These are phyloP conservation scores for Danio albolineatus DNA, from an alignment of 2,797 vertebrate genomes.

Conservation along the genomic window DNA sequence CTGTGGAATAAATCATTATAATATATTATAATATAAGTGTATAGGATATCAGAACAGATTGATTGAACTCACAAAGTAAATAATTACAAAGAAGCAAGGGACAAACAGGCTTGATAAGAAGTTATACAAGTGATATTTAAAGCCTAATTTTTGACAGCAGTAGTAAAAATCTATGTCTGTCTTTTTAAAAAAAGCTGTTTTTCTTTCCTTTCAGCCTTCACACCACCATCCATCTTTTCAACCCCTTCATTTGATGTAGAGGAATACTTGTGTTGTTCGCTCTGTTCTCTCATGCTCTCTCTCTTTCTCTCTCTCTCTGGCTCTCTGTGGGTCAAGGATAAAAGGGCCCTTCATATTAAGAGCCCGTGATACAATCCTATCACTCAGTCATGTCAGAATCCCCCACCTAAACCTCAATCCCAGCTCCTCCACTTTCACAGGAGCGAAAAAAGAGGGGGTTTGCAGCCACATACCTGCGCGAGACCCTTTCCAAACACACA, in stretches of 20 bases:
- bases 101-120: no score
- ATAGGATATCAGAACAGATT: no score
- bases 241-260: slow-evolving; percentile 41
- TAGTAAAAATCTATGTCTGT: neutral
- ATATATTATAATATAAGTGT: no score
- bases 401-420: neutral
- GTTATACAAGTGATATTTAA: no score
- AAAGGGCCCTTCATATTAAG: slow-evolving; percentile 52
- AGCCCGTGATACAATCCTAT: slow-evolving; percentile 46
- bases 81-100: no score
- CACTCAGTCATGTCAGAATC: slow-evolving; percentile 22
- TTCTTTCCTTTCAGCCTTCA: neutral
- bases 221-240: neutral
- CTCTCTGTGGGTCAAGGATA: slow-evolving; percentile 36
- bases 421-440: slow-evolving; percentile 16
- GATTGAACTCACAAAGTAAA: no score
- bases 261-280: slow-evolving; percentile 56
- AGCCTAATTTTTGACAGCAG: no score
- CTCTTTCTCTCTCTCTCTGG: neutral
- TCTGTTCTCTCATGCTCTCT: neutral
- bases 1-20: no score
- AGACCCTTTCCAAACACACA: slow-evolving; percentile 46
- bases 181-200: neutral
- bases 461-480: slow-evolving; percentile 40
- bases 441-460: neutral